Evolutionary conservation across 2,888 invertebrate species (phyloP).

Genomic region (Caenorhabditis becei): DNA sequence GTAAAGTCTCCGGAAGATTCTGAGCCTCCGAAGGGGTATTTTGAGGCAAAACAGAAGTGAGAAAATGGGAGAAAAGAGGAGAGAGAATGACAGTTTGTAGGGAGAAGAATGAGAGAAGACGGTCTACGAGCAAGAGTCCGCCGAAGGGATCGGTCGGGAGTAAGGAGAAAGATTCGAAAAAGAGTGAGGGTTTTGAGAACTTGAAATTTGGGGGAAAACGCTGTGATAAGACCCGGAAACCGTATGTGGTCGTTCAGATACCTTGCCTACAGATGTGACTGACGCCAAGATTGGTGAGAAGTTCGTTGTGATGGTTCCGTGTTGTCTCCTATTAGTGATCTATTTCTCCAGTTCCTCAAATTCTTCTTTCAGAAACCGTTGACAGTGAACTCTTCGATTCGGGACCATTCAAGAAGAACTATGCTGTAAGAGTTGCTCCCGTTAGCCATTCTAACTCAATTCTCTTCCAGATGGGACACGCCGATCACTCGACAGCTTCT

Average conservation of each 20-base stretch:
- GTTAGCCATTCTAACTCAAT: background rate
- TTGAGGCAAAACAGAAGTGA: conserved; percentile 47
- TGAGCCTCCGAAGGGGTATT: conserved; percentile 51
- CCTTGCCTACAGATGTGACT: conserved; percentile 16
- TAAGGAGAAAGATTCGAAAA: conserved; percentile 25
- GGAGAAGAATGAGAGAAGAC: conserved; percentile 27
- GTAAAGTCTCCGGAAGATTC: conserved; percentile 46
- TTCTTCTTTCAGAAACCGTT: conserved; percentile 72
- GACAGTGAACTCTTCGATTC: conserved; percentile 79
- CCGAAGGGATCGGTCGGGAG: background rate
- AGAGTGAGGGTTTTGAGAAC: background rate
- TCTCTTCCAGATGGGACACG: conserved; percentile 50
- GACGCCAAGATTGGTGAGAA: conserved; percentile 53
- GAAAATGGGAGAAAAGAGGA: conserved; percentile 18
- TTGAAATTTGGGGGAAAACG: too few species aligned
- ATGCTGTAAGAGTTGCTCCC: conserved; percentile 68
- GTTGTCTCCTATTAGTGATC: background rate
- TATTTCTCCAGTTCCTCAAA: background rate
- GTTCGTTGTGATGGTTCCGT: conserved; percentile 43
- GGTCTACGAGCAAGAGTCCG: conserved; percentile 15
- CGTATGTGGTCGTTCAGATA: conserved; percentile 24
- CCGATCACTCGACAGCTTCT: conserved; percentile 86
- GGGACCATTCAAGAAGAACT: conserved; percentile 73
- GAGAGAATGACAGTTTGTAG: conserved; percentile 9
- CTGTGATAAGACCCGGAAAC: too few species aligned